phyloP scores from a whole-genome alignment of 2,797 vertebrate species.

The Smutsia gigantea region DNA sequence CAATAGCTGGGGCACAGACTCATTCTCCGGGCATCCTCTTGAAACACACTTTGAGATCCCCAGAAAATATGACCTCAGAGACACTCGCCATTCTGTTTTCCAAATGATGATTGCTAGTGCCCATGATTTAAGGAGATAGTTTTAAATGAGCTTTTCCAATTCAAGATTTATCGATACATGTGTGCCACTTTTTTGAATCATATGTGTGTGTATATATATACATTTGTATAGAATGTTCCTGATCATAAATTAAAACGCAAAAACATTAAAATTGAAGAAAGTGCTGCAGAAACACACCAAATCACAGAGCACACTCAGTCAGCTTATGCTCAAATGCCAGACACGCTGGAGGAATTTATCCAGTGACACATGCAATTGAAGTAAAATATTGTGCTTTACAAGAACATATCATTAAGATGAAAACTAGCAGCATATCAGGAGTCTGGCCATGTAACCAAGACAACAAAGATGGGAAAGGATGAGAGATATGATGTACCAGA shows the following conservation, averaged over 20 bases:
- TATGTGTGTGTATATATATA: not conserved
- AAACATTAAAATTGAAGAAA: slow-evolving; percentile 65
- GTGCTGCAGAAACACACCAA: slow-evolving; percentile 74
- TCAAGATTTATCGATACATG: slow-evolving; percentile 71
- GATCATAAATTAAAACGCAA: slow-evolving; percentile 77
- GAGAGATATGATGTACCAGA: slow-evolving; percentile 60
- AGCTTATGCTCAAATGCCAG: slow-evolving; percentile 85
- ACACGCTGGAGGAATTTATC: slow-evolving; percentile 83
- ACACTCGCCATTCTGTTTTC: not conserved
- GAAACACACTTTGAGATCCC: not conserved
- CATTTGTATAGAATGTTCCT: slow-evolving; percentile 68
- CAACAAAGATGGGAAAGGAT: slow-evolving; percentile 85
- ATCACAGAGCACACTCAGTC: slow-evolving; percentile 75
- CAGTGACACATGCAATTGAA: slow-evolving; percentile 84
- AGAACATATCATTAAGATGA: slow-evolving; percentile 86
- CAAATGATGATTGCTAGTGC: not conserved
- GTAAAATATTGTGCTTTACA: slow-evolving; percentile 87
- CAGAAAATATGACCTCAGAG: not conserved
- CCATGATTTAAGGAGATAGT: slow-evolving; percentile 40
- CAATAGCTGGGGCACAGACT: not conserved
- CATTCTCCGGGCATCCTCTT: not conserved
- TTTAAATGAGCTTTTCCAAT: slow-evolving; percentile 60
- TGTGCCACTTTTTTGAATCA: slow-evolving; percentile 61
- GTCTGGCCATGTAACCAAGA: slow-evolving; percentile 88
- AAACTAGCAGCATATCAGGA: slow-evolving; percentile 83